Conservation (phyloP, 2,797 vertebrate genomes). For the Potorous gilbertii region DNA sequence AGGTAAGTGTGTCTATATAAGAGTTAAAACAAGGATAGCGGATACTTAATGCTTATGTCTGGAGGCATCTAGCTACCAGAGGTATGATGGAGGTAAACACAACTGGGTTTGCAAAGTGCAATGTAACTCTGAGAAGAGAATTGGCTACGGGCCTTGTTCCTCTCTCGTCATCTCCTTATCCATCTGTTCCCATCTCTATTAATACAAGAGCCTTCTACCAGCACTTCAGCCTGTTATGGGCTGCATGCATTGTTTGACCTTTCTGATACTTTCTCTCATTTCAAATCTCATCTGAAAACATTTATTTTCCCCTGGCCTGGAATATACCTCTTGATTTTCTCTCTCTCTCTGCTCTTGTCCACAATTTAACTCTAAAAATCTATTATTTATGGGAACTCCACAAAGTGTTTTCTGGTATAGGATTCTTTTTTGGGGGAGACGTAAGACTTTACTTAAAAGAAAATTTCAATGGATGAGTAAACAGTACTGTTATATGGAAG, state of each 20-base stretch:
- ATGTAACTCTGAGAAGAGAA: not conserved
- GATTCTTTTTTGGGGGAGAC: constrained; percentile 27
- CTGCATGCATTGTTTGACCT: constrained; percentile 39
- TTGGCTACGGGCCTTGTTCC: not conserved
- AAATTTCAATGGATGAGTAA: constrained; percentile 22
- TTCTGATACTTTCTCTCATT: constrained; percentile 46
- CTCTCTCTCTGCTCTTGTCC: not conserved
- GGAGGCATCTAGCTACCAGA: not conserved
- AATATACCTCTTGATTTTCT: not conserved
- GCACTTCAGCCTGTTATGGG: constrained; percentile 3
- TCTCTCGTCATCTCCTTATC: not conserved
- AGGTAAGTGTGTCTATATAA: not conserved
- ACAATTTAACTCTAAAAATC: not conserved
- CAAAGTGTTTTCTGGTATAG: not conserved
- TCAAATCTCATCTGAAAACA: constrained; percentile 54
- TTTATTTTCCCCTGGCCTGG: not conserved
- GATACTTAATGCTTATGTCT: not conserved
- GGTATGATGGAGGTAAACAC: constrained; percentile 36
- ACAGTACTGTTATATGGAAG: constrained; percentile 24
- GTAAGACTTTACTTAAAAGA: constrained; percentile 50
- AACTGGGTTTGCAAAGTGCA: not conserved
- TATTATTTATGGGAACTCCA: not conserved
- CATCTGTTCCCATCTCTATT: not conserved
- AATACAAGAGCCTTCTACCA: constrained; percentile 5
- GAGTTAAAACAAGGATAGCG: not conserved